Evolutionary conservation across 1,140 invertebrate genomes (phyloP), one percentile per base, ranked within the genome.

Genomic region (Dolichoris vasculosae): DNA sequence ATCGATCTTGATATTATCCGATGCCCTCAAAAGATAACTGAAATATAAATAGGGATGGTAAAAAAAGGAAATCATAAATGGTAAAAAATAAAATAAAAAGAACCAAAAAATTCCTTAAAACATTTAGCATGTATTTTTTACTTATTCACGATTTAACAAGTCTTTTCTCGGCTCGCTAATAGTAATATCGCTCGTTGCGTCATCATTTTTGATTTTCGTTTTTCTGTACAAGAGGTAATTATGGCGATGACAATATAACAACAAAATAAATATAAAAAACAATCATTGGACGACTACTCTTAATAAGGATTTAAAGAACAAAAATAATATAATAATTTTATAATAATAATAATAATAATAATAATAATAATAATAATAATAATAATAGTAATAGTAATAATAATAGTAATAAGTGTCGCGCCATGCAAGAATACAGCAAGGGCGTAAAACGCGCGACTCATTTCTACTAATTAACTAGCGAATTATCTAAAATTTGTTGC

Each of bases 211-310:
- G 64, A 82, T 71, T 71, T 26, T 82, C 32, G n/a, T 30, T 48
- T 77, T 59, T 76, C 63, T 83, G 73, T 78, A 84, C 43, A 76
- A 76, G 73, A 63, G 38, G 38, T 69, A 81, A 67, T 81, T 32
- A 78, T 48, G 63, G 71, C 75, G 80, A 83, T 86, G 76, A 86
- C 63, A 87, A 75, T 38, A 80, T 78, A 87, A 78, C 63, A 82
- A 86, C 71, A 88, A 82, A 87, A 88, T 86, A 84, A 85, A 83
- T 77, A 84, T 82, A 85, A 84, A 84, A 87, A 86, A 86, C 80
- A 87, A 76, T 55, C 15, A 85, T 84, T 63, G 40, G 73, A 78
- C 82, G 82, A 84, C 59, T 83, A 83, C 35, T 76, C 48, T 63
- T 84, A 77, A 84, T 77, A 48, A 48, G 38, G 32, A n/a, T 81